Evolutionary conservation across 1,140 invertebrate genomes (phyloP), one percentile per base, ranked within the genome.

Genomic region (Drosophila ambigua): DNA sequence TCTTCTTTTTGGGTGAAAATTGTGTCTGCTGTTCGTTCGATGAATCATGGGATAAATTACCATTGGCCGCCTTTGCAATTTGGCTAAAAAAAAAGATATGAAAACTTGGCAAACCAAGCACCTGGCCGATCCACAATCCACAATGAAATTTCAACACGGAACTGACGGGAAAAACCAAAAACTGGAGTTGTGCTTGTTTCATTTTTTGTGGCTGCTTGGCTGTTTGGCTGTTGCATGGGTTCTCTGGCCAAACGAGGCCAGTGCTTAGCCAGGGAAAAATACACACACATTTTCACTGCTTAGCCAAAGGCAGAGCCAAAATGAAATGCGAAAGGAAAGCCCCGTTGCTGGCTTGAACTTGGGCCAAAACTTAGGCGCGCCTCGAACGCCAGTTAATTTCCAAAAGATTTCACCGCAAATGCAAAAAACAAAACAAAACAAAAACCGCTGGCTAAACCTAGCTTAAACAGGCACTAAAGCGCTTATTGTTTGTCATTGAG

Each of bases 91-190:
- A 48, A 41, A 54, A 39, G n/a, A 28, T 44, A 52, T 16, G 61
- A 53, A 66, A 54, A 75, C 49, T 45, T 11, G 39, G 35, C 43
- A 74, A 23, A 26, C n/a, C 48, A 64, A 58, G 48, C 65, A 68
- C 65, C 61, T 68, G 49, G 65, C 43, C 62, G 15, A 69, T 69
- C 35, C 59, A 63, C 62, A 20, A 68, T 69, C 35, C 59, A 68
- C 44, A 73, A 73, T 43, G 64, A 68, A 69, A 73, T 53, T 62
- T 63, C 58, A 63, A 78, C 74, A 82, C 79, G 79, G 79, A 82
- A 82, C 79, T 75, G 23, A 31, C 8, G 24, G 20, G 11, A 41
- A 55, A 15, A 54, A 13, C 23, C 28, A 7, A 44, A 60, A 55
- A 61, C 23, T 46, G 60, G 59, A 52, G 43, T 52, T 15, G 26